Conservation (phyloP, 2,113 vertebrate genomes). For the Hippopotamus amphibius region DNA sequence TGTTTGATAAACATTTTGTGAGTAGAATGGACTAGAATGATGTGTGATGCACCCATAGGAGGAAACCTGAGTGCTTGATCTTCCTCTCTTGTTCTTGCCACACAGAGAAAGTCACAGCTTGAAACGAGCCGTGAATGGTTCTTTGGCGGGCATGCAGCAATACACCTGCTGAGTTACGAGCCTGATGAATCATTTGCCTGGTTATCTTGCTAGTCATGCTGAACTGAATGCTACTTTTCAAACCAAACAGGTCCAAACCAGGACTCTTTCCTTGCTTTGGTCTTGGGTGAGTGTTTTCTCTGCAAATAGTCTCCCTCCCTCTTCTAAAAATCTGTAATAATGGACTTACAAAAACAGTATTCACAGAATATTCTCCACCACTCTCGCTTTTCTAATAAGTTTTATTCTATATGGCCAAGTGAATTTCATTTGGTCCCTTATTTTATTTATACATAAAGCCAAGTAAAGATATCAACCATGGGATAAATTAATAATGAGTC, state of each 20-base stretch:
- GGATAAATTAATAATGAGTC: slow-evolving; percentile 63
- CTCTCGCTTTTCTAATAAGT: slow-evolving; percentile 45
- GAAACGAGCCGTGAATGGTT: slow-evolving; percentile 71
- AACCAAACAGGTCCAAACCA: slow-evolving; percentile 59
- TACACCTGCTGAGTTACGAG: slow-evolving; percentile 75
- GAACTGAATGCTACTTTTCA: slow-evolving; percentile 59
- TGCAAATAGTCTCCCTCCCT: background rate
- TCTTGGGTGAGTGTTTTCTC: slow-evolving; percentile 56
- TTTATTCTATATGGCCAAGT: slow-evolving; percentile 40
- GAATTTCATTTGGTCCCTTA: slow-evolving; percentile 62
- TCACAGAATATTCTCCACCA: slow-evolving; percentile 38
- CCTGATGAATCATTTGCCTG: slow-evolving; percentile 39
- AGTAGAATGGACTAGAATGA: slow-evolving; percentile 26
- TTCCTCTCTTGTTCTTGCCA: slow-evolving; percentile 78
- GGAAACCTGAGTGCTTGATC: slow-evolving; percentile 16
- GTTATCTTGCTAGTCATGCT: slow-evolving; percentile 74
- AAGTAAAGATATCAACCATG: slow-evolving; percentile 68
- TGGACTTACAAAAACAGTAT: slow-evolving; percentile 40
- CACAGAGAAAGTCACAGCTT: slow-evolving; percentile 86
- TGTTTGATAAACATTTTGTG: slow-evolving; percentile 16
- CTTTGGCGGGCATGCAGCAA: slow-evolving; percentile 70
- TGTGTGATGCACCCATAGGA: slow-evolving; percentile 72
- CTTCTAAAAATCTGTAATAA: slow-evolving; percentile 26
- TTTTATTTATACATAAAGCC: slow-evolving; percentile 71
- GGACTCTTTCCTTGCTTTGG: slow-evolving; percentile 42